phyloP scores from a whole-genome alignment of 1,140 invertebrate species.

The Drosophila albomicans region DNA sequence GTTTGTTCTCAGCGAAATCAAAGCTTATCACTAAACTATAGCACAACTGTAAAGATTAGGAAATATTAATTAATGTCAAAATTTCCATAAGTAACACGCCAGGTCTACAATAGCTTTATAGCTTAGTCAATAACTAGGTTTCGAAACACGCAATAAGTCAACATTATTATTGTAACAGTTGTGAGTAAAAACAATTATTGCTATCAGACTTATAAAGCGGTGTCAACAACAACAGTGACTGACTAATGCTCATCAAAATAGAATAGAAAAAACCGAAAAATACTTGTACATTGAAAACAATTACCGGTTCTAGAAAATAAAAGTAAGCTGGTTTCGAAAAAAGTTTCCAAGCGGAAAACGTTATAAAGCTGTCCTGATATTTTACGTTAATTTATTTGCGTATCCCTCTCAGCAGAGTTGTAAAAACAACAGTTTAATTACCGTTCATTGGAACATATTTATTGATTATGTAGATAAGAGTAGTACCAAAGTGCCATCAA shows the following conservation, averaged over 20 bases:
- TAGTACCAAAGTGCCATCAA: not conserved
- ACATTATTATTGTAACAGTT: slow-evolving; percentile 18
- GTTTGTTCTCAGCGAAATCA: no score
- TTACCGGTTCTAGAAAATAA: not conserved
- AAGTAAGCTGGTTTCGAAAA: not conserved
- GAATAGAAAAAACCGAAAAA: slow-evolving; percentile 1
- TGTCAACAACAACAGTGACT: slow-evolving; percentile 4
- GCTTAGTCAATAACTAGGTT: not conserved
- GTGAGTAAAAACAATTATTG: slow-evolving; percentile 26
- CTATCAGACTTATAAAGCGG: not conserved
- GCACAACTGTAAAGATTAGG: not conserved
- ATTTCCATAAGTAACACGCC: not conserved
- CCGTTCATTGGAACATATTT: slow-evolving; percentile 26
- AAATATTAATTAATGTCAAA: slow-evolving; percentile 2
- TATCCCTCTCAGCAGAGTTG: slow-evolving; percentile 7
- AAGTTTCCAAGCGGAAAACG: not conserved
- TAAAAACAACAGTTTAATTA: slow-evolving; percentile 9
- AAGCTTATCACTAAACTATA: not conserved
- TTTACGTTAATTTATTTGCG: not conserved
- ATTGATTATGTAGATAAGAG: slow-evolving; percentile 29
- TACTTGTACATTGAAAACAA: not conserved
- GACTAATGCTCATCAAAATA: not conserved
- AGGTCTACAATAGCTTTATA: not conserved
- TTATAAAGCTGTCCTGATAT: not conserved
- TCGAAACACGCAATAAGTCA: slow-evolving; percentile 20